Base-by-base conservation (phyloP, 2,113 vertebrate genomes). In the Cyanoderma ruficeps region DNA sequence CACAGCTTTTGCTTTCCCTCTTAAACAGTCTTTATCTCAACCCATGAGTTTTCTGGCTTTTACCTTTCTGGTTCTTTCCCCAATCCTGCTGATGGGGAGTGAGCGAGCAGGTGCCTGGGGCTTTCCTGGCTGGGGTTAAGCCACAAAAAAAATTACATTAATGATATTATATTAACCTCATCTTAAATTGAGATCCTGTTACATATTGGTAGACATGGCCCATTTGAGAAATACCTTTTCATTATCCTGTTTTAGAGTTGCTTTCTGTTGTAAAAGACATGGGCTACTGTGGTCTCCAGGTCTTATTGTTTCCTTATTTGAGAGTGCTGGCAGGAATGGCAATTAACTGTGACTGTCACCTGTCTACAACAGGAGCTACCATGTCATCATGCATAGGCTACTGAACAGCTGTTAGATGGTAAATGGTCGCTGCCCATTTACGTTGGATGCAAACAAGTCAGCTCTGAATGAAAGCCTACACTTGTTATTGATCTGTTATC, bases 91-190 rank as follows among this genome's bases (percentile, higher is more conserved):
- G 7, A 3, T 42, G 35, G 8, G 10, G 10, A 63, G 11, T 28
- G 56, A 42, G 22, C 0, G 0, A 49, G 41, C 4, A 1, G 35
- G 21, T 42, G 8, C 5, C 17, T 69, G 35, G 21, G 25, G 18
- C 25, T 69, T 42, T 69, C 3, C 30, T 46, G 30, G 9, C 12
- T 55, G 10, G 17, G 15, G 25, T 61, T 76, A 61, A 55, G 41
- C 25, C 25, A 61, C 1, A 5, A 72, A 79, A 82, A 87, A 57
- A 15, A 57, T 35, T 56, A 5, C 16, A 50, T 37, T 63, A 7
- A 30, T 6, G 57, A 5, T 33, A 44, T n/a, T 69, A 4, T 35
- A 47, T 27, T 55, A 27, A 35, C 25, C 20, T 93, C 13, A 75
- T 24, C 46, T 74, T 50, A 80, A 63, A 59, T 2, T 72, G 57